Percentiles rank a stretch among this genome's conserved stretches.
Conservation (phyloP, 2,888 invertebrate genomes). For the Cantharis flavilabris region DNA sequence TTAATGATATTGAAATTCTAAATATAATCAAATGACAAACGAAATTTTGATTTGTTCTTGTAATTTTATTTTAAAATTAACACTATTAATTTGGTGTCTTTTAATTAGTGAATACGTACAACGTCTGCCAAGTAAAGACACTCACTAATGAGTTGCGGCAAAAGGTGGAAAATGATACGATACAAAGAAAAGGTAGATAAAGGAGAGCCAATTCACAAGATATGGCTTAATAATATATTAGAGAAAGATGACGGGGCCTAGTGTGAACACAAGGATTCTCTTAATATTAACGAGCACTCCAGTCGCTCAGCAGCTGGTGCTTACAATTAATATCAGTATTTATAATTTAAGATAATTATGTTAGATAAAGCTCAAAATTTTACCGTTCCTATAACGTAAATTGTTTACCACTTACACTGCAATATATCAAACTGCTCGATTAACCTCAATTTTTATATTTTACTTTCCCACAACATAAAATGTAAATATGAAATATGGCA, state of each 20-base stretch:
- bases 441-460: not conserved
- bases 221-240: slow-evolving; percentile 4
- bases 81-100: slow-evolving; percentile 21
- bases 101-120: slow-evolving; percentile 18
- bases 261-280: slow-evolving; percentile 10
- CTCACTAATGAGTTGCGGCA: slow-evolving; percentile 21
- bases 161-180: slow-evolving; percentile 12
- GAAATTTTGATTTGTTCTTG: slow-evolving; percentile 3
- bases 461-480: not conserved
- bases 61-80: slow-evolving; percentile 20
- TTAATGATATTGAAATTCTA: not conserved
- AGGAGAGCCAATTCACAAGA: not conserved
- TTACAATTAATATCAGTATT: slow-evolving; percentile 24
- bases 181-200: slow-evolving; percentile 6
- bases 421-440: slow-evolving; percentile 1
- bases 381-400: slow-evolving; percentile 4
- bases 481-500: not conserved
- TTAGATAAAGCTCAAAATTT: slow-evolving; percentile 18
- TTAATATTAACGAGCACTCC: slow-evolving; percentile 23
- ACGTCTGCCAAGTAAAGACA: slow-evolving; percentile 13
- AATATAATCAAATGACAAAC: not conserved
- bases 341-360: slow-evolving; percentile 22
- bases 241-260: slow-evolving; percentile 7
- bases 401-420: not conserved
- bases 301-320: slow-evolving; percentile 18